Evolutionary conservation across 1,140 invertebrate species (phyloP).

Genomic region (Tigriopus japonicus): DNA sequence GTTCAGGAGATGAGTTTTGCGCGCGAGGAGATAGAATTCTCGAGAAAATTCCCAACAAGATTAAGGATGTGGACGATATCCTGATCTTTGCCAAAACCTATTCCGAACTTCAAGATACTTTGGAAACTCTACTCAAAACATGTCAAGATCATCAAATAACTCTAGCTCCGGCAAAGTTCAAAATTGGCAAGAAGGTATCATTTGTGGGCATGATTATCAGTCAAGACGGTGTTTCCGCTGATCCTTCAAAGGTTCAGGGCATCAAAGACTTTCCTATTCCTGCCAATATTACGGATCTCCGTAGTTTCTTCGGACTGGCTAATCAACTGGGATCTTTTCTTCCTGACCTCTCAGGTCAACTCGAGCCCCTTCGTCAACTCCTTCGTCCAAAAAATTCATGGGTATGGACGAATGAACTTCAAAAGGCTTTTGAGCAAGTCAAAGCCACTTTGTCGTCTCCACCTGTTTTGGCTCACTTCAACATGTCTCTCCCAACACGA

Average conservation of each 20-base stretch:
- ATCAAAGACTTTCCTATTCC: slow-evolving; percentile 13
- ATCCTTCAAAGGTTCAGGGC: slow-evolving; percentile 9
- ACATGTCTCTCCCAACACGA: background rate
- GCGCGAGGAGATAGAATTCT: slow-evolving; percentile 17
- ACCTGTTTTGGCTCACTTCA: slow-evolving; percentile 9
- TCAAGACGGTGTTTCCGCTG: slow-evolving; percentile 4
- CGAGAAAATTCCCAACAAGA: slow-evolving; percentile 11
- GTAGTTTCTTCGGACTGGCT: slow-evolving; percentile 10
- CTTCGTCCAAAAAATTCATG: background rate
- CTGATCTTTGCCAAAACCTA: slow-evolving; percentile 9
- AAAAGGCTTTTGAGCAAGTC: background rate
- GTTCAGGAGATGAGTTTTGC: slow-evolving; percentile 20
- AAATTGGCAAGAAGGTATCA: slow-evolving; percentile 18
- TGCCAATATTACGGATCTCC: slow-evolving; percentile 14
- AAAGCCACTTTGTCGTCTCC: slow-evolving; percentile 1
- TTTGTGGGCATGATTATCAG: slow-evolving; percentile 19
- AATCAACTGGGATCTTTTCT: slow-evolving; percentile 14
- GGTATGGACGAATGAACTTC: background rate
- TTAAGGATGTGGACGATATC: slow-evolving; percentile 16
- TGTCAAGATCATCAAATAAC: slow-evolving; percentile 19
- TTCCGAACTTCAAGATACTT: background rate
- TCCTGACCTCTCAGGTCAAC: background rate
- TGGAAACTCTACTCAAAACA: background rate
- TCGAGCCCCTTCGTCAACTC: background rate
- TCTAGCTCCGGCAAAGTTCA: slow-evolving; percentile 20